phyloP scores from a whole-genome alignment of 2,113 vertebrate species.

The Hyla sarda region DNA sequence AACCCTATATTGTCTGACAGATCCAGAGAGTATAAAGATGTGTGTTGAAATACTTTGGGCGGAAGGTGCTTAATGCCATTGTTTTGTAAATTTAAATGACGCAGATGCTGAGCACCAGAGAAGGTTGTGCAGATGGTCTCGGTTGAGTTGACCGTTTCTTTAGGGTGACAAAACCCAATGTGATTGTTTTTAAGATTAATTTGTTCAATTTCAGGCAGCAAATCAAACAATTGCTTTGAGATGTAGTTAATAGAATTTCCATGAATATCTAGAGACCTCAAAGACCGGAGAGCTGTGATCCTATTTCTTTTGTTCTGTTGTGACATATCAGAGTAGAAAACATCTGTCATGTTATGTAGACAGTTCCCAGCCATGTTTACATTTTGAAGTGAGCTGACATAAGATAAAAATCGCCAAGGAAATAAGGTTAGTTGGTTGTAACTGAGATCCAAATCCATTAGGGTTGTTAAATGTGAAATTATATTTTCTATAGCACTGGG shows the following conservation, averaged over 20 bases:
- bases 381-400: slow-evolving; percentile 70
- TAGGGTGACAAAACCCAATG: slow-evolving; percentile 68
- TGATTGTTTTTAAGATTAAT: slow-evolving; percentile 75
- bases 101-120: slow-evolving; percentile 66
- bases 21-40: slow-evolving; percentile 72
- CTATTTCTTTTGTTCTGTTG: fast-evolving
- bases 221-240: slow-evolving; percentile 69
- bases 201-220: slow-evolving; percentile 72
- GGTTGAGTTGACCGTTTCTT: neutral
- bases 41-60: slow-evolving; percentile 67
- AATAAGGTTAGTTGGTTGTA: slow-evolving; percentile 74
- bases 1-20: slow-evolving; percentile 73
- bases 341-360: slow-evolving; percentile 67
- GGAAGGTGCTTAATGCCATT: slow-evolving; percentile 72
- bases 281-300: slow-evolving; percentile 30
- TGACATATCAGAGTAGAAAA: neutral
- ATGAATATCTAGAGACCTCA: slow-evolving; percentile 73
- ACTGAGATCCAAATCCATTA: slow-evolving; percentile 79
- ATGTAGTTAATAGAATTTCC: slow-evolving; percentile 70
- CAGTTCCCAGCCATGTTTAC: slow-evolving; percentile 79
- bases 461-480: slow-evolving; percentile 58
- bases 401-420: slow-evolving; percentile 71
- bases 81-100: slow-evolving; percentile 71
- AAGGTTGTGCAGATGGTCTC: slow-evolving; percentile 72
- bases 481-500: neutral